Evolutionary conservation across 1,140 invertebrate genomes (phyloP), one percentile per base, ranked within the genome.

Genomic region (Diorhabda sublineata): DNA sequence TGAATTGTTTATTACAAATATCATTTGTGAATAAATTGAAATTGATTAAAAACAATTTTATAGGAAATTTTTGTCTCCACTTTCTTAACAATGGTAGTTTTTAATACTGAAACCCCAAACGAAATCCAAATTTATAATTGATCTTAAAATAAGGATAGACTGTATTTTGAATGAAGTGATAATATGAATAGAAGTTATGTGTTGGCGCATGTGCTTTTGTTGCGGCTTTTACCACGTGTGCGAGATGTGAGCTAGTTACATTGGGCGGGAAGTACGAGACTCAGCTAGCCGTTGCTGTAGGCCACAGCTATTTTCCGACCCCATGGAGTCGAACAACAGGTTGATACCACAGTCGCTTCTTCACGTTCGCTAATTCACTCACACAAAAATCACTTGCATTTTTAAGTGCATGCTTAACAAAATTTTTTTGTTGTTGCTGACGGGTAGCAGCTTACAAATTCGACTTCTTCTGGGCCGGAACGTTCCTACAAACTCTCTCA

Each of bases 241-340:
- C 56, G 42, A 26, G 41, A 66, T 61, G 67, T 57, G 70, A 41
- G 45, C 58, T 6, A 44, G 62, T 61, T 61, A 68, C 56, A 70
- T 71, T 77, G 67, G 77, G 76, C 74, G 83, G 84, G 85, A 82
- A 84, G 83, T 85, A 85, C 83, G 80, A 52, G 47, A 83, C 83
- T 83, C 85, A 85, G 85, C 85, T 84, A 85, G 84, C 85, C 85
- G 86, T 87, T 87, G 84, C 85, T 86, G 86, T 87, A 82, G 84
- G 84, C 85, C 85, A 86, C 84, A 85, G 73, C 76, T 70, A 76
- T 69, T 76, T 52, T 80, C 75, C 78, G 77, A 77, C 79, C 80
- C 76, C 76, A 76, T 77, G 76, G 81, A 81, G 80, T 80, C 80
- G 79, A 78, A 77, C 64, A 58, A 67, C 57, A 57, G 64, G 68